Base-by-base conservation (phyloP, 2,888 invertebrate genomes). In the Lasioglossum pauxillum region DNA sequence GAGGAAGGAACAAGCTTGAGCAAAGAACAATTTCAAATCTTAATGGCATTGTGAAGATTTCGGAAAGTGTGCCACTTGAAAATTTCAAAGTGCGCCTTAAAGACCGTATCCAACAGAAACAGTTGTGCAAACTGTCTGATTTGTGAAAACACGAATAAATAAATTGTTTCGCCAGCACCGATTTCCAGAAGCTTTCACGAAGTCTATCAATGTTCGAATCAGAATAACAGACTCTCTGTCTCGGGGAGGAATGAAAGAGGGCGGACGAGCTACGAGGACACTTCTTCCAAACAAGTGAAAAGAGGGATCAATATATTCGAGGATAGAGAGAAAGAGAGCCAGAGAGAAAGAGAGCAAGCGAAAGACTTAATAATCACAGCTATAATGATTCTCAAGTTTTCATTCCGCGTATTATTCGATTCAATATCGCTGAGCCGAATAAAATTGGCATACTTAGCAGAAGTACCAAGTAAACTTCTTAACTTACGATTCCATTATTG, bases 321-420 rank as follows among this genome's bases (percentile, higher is more conserved):
- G 5, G 35, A 67, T 67, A 8, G 35, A 67, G 23, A 23, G 4
- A 19, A 7, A 31, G 67, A 35, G 35, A 53, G 23, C 8, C 2
- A 23, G 14, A 64, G 14, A 16, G 60, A 23, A 5, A 64, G 10
- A 16, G 60, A 60, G 31, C 5, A 7, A 31, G 31, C 14, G 44
- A 64, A 46, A 64, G 46, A 19, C 31, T 49, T 72, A 73, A 82
- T n/a, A 72, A 79, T 79, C 82, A 49, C 73, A 19, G 46, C 73
- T 14, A 73, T 41, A 78, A 73, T 31, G 78, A 27, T 2, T 14
- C 49, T 71, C 31, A 35, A 14, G 53, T 44, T 71, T 77, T 82
- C 73, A 49, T 73, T 31, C 31, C 41, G 64, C 19, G 53, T n/a
- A 27, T 53, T 35, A 23, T 76, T 35, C 57, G 19, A 31, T 60